Percentiles rank a stretch among this genome's conserved stretches.
These are phyloP conservation scores for Tachysurus fulvidraco DNA, from an alignment of 2,113 vertebrate species.

Conservation along the genomic window DNA sequence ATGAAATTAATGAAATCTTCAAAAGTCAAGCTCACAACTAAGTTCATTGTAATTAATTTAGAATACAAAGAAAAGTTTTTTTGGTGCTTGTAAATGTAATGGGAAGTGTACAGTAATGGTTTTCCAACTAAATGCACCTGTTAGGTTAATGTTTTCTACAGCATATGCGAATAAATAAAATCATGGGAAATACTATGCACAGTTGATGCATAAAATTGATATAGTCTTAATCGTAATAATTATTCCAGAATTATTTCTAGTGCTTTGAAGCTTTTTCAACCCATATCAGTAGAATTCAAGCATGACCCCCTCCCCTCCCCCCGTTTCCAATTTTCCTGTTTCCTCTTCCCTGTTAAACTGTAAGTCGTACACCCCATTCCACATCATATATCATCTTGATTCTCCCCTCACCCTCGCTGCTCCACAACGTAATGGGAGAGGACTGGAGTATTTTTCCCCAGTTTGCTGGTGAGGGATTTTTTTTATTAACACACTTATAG, in stretches of 20 bases:
- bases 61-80: background rate
- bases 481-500: constrained; percentile 18
- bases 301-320: constrained; percentile 63
- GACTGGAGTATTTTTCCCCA: background rate
- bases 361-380: constrained; percentile 61
- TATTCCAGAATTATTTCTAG: constrained; percentile 42
- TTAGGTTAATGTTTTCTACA: background rate
- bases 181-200: background rate
- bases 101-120: background rate
- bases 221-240: background rate
- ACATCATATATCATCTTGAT: constrained; percentile 74
- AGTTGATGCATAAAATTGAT: constrained; percentile 8
- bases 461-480: constrained; percentile 16
- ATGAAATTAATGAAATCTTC: background rate
- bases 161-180: constrained; percentile 1
- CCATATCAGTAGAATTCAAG: constrained; percentile 77
- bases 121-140: background rate
- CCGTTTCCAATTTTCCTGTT: constrained; percentile 63
- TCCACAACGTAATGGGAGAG: background rate
- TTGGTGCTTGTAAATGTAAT: constrained; percentile 3
- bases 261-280: constrained; percentile 54
- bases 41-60: background rate
- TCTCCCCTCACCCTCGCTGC: constrained; percentile 46
- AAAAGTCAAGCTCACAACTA: background rate
- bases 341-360: constrained; percentile 62